Evolutionary conservation across 2,888 invertebrate species (phyloP).

Genomic region (Spodoptera exigua): DNA sequence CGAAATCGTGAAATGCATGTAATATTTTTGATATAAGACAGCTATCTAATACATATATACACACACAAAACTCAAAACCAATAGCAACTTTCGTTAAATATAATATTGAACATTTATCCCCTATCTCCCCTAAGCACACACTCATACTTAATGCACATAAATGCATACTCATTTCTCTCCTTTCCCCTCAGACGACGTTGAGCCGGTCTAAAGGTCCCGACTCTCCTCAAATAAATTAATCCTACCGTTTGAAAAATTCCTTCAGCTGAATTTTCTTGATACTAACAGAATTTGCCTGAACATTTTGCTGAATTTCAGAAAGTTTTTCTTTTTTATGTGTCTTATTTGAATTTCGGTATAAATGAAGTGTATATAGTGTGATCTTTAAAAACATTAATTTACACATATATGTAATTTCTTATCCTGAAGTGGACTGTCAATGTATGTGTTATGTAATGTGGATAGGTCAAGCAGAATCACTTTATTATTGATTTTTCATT

Average conservation of each 20-base stretch:
- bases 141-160: slow-evolving; percentile 46
- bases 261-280: slow-evolving; percentile 26
- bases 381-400: no score
- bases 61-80: no score
- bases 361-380: no score
- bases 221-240: slow-evolving; percentile 44
- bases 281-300: slow-evolving; percentile 12
- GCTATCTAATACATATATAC: no score
- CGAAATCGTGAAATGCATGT: no score
- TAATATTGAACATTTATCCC: slow-evolving; percentile 26
- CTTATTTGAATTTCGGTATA: background rate
- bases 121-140: slow-evolving; percentile 26
- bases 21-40: no score
- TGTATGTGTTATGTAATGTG: no score
- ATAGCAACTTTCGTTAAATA: no score
- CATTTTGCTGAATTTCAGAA: slow-evolving; percentile 13
- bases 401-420: no score
- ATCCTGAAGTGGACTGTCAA: no score
- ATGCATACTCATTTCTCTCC: slow-evolving; percentile 51
- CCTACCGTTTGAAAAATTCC: slow-evolving; percentile 39
- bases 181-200: slow-evolving; percentile 16
- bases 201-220: slow-evolving; percentile 24
- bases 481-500: no score
- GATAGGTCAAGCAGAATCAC: no score
- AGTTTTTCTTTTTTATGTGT: slow-evolving; percentile 20